Evolutionary conservation across 2,113 vertebrate genomes (phyloP).

Genomic region (Orthonyx spaldingii): DNA sequence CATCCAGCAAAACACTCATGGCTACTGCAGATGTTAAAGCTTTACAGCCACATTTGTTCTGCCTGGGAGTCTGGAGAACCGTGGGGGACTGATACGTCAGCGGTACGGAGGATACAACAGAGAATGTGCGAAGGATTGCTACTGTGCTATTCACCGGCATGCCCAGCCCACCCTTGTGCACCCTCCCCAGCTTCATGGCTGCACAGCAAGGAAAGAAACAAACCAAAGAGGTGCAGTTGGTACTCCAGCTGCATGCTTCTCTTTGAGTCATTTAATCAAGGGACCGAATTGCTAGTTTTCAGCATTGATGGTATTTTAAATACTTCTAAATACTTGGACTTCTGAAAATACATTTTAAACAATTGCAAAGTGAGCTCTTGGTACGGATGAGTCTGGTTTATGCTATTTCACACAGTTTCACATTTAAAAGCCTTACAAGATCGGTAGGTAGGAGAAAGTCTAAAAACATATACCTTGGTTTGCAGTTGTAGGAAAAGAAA

Average conservation of each 20-base stretch:
- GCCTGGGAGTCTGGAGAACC: not conserved
- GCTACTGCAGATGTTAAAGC: not conserved
- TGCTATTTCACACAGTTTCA: not conserved
- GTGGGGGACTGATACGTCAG: not conserved
- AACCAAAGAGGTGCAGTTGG: not conserved
- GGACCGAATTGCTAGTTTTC: not conserved
- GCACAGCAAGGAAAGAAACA: not conserved
- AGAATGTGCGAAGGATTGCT: not conserved
- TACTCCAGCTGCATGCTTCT: not conserved
- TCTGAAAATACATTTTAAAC: not conserved
- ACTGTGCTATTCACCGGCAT: not conserved
- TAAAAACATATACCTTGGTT: not conserved
- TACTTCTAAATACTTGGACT: no score
- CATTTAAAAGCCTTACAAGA: not conserved
- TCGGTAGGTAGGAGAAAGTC: not conserved
- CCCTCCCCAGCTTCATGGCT: not conserved
- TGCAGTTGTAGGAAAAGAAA: not conserved
- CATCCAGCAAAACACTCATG: not conserved
- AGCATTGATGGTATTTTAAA: not conserved
- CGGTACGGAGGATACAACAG: not conserved
- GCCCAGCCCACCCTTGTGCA: not conserved
- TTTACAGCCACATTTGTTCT: not conserved
- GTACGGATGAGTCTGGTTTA: not conserved
- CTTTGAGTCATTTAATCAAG: not conserved
- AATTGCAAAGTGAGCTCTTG: not conserved